Conservation (phyloP, 1,140 invertebrate species). For the Rhagoletis pomonella region DNA sequence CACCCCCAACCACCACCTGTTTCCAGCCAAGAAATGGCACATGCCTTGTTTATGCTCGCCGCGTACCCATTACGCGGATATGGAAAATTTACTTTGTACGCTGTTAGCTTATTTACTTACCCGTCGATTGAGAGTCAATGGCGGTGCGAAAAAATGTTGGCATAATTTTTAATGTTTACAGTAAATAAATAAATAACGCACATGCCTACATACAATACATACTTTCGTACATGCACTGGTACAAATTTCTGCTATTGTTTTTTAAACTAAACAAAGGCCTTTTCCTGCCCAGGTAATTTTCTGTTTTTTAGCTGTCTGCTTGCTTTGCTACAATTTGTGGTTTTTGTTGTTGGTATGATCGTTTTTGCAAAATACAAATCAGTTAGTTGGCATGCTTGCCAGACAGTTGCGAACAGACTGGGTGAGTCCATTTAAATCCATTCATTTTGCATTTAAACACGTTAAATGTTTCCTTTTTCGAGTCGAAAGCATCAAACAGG, state of each 20-base stretch:
- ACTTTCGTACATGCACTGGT: background rate
- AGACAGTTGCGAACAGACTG: slow-evolving; percentile 8
- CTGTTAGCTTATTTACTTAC: background rate
- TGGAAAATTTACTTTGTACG: background rate
- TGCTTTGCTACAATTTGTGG: background rate
- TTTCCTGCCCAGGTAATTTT: background rate
- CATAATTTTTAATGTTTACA: slow-evolving; percentile 34
- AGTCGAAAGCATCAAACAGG: background rate
- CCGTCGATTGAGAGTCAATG: background rate
- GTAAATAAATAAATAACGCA: slow-evolving; percentile 26
- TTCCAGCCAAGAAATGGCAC: background rate
- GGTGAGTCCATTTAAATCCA: background rate
- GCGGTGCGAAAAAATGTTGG: slow-evolving; percentile 5
- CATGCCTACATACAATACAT: background rate
- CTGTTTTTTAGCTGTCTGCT: background rate
- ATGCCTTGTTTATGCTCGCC: background rate
- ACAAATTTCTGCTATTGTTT: background rate
- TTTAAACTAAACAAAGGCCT: background rate
- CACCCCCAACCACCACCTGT: background rate
- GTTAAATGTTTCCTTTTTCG: slow-evolving; percentile 13
- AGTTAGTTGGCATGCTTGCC: background rate
- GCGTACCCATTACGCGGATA: background rate
- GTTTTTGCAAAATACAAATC: background rate
- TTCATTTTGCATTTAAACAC: slow-evolving; percentile 35
- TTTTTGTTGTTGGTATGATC: background rate